Base-by-base conservation (phyloP, 1,140 invertebrate species). In the Proctacanthus coquilletti region DNA sequence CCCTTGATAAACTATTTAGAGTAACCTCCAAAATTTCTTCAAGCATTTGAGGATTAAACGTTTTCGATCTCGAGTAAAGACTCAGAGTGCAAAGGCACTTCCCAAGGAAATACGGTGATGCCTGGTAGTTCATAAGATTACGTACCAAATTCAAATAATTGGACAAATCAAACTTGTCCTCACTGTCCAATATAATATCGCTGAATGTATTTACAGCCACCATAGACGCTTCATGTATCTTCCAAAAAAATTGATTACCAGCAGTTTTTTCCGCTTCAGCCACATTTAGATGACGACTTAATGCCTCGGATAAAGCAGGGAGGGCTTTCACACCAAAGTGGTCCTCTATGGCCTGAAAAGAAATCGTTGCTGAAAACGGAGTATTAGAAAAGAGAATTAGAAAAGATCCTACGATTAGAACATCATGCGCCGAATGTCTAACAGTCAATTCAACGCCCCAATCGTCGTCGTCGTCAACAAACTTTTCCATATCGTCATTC, bases 381-480 rank as follows among this genome's bases (percentile, higher is more conserved):
- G n/a, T 29, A 19, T n/a, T 5, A 38, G 19, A 27, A 18, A 35
- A 35, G n/a, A 21, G 15, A n/a, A 35, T 10, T 35, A 3, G 19
- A 18, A 18, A 35, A 35, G 8, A 10, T 38, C 46, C 45, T 41
- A 57, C 54, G 51, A 66, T 46, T 5, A 84, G 47, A 4, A 84
- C 61, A 57, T 84, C 81, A 39, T 77, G 74, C 5, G 79, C 79
- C 6, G 78, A 80, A 41, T 81, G 74, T 37, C 81, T 63, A n/a
- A 85, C 74, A 17, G 78, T 80, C 42, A 80, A 78, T 4, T 72
- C 69, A 33, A 70, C 77, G 2, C 68, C 70, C 35, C 73, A 70
- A 40, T 81, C 74, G 50, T 82, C 77, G 50, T 85, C 82, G 51
- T 85, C 80, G 46, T 82, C 78, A 4, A 84, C 74, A 64, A 82